Percentiles rank a stretch among this genome's conserved stretches.
These are phyloP conservation scores for Propithecus perrieri DNA, from an alignment of 2,797 vertebrate genomes.

Conservation along the genomic window DNA sequence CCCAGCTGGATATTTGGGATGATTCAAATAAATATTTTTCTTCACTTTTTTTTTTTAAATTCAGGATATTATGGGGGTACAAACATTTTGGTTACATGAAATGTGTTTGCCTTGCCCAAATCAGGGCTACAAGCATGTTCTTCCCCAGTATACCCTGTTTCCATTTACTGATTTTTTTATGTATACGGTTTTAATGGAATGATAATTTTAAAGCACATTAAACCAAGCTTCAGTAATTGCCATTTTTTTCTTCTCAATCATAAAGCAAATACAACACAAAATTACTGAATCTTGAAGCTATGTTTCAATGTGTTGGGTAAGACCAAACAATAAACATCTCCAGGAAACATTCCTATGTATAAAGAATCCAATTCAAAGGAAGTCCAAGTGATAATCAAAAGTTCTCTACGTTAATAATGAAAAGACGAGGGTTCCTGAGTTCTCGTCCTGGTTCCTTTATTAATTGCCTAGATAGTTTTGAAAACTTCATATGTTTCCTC, in stretches of 20 bases:
- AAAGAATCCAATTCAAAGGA: neutral
- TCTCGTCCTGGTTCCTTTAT: neutral
- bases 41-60: neutral
- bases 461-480: neutral
- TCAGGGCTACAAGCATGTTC: too few species aligned
- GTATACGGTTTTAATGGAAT: neutral
- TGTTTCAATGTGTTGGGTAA: neutral
- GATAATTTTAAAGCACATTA: slow-evolving; percentile 21
- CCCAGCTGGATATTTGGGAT: neutral
- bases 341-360: neutral
- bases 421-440: neutral
- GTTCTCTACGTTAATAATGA: neutral
- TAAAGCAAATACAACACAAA: neutral
- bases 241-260: neutral
- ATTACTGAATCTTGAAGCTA: neutral
- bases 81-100: too few species aligned
- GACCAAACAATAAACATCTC: neutral
- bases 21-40: slow-evolving; percentile 16
- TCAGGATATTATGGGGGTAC: too few species aligned
- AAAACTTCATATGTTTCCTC: neutral
- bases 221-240: neutral
- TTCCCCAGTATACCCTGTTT: too few species aligned
- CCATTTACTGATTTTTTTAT: neutral
- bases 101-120: too few species aligned
- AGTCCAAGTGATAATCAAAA: neutral